Conservation (phyloP, 2,113 vertebrate genomes). For the Coregonus clupeaformis region DNA sequence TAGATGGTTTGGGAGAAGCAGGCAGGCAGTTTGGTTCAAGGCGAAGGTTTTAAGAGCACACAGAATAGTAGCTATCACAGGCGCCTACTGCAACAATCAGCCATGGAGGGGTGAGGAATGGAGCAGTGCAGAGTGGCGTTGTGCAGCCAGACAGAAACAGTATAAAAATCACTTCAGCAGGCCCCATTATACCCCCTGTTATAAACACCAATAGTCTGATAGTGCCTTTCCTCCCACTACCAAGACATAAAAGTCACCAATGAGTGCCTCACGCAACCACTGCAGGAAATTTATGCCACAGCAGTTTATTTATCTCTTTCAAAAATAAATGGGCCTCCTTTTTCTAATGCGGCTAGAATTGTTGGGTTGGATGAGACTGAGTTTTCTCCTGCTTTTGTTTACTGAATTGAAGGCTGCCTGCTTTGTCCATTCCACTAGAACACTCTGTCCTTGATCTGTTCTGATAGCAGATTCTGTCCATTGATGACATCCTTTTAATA, state of each 20-base stretch:
- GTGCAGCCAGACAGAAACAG: conserved; percentile 57
- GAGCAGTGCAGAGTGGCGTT: conserved; percentile 18
- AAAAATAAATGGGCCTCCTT: conserved; percentile 51
- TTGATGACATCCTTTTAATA: not conserved
- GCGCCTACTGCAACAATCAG: conserved; percentile 65
- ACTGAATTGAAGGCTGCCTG: not conserved
- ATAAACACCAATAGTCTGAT: conserved; percentile 73
- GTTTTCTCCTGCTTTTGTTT: conserved; percentile 32
- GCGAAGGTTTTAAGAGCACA: conserved; percentile 59
- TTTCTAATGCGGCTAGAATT: conserved; percentile 45
- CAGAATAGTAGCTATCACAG: conserved; percentile 63
- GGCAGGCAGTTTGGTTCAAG: conserved; percentile 29
- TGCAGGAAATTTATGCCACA: conserved; percentile 62
- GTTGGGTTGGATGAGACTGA: conserved; percentile 1
- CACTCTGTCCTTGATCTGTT: not conserved
- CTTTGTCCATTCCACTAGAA: not conserved
- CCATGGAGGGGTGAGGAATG: conserved; percentile 37
- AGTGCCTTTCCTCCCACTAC: conserved; percentile 64
- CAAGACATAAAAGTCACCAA: conserved; percentile 70
- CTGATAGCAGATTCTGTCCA: not conserved
- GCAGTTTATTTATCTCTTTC: conserved; percentile 65
- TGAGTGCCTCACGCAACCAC: conserved; percentile 47
- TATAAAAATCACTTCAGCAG: conserved; percentile 68
- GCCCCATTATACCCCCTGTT: conserved; percentile 68
- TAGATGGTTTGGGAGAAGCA: conserved; percentile 37